Percentiles rank a stretch among this genome's conserved stretches.
Evolutionary conservation across 2,797 vertebrate genomes (phyloP).

Genomic region (Pteronotus mesoamericanus): DNA sequence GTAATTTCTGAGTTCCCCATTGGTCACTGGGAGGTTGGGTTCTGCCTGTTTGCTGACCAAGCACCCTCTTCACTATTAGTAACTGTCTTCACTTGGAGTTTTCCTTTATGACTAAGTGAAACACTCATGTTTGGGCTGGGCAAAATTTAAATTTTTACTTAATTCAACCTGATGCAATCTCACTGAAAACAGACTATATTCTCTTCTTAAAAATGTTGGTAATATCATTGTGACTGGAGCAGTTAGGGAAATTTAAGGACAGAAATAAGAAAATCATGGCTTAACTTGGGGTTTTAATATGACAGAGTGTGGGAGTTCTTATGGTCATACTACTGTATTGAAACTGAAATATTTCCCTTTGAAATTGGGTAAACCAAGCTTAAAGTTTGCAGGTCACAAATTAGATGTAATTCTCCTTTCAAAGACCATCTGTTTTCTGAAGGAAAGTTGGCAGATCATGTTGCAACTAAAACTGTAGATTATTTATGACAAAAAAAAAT

Average conservation of each 20-base stretch:
- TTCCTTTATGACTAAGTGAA: neutral
- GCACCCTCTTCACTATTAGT: neutral
- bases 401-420: slow-evolving; percentile 17
- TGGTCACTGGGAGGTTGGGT: neutral
- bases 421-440: slow-evolving; percentile 25
- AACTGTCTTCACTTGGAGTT: neutral
- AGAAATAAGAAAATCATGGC: neutral
- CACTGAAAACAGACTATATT: neutral
- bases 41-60: neutral
- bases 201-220: neutral
- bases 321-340: neutral
- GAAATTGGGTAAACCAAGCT: neutral
- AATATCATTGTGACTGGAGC: neutral
- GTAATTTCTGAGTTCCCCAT: neutral
- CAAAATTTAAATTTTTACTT: slow-evolving; percentile 36
- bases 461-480: neutral
- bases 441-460: neutral
- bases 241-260: neutral
- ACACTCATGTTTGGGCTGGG: neutral
- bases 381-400: slow-evolving; percentile 7
- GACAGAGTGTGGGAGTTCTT: neutral
- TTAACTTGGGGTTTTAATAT: slow-evolving; percentile 2
- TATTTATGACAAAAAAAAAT: slow-evolving; percentile 20
- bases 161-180: neutral
- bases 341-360: neutral